Conservation (phyloP, 2,797 vertebrate species). For the Coregonus sp. region DNA sequence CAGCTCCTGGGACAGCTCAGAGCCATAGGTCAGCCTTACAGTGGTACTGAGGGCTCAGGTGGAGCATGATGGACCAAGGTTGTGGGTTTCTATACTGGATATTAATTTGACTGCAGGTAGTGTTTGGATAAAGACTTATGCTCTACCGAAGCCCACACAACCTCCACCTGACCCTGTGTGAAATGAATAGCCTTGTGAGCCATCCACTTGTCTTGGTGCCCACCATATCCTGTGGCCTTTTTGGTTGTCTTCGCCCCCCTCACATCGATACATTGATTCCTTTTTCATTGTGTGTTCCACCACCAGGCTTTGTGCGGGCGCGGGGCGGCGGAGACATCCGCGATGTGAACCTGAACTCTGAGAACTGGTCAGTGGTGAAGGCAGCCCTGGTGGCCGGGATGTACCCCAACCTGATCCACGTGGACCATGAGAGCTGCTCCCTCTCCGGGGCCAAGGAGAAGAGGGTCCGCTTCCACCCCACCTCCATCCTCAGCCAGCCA, state of each 20-base stretch:
- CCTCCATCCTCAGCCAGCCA: conserved; percentile 85
- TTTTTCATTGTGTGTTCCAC: not conserved
- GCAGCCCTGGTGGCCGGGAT: conserved; percentile 91
- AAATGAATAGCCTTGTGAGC: not conserved
- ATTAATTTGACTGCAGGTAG: not conserved
- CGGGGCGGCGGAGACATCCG: conserved; percentile 88
- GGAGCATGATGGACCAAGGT: not conserved
- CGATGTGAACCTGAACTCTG: conserved; percentile 91
- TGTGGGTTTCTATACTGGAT: not conserved
- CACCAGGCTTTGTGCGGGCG: conserved; percentile 88
- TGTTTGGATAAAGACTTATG: not conserved
- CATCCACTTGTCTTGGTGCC: not conserved
- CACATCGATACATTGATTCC: not conserved
- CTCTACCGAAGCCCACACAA: not conserved
- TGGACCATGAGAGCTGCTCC: conserved; percentile 76
- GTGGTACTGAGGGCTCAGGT: not conserved
- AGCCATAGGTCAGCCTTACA: conserved; percentile 83
- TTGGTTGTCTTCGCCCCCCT: no score
- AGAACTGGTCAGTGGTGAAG: conserved; percentile 97
- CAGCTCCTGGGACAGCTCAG: conserved; percentile 93
- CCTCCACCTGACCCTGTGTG: not conserved
- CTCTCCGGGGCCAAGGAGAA: conserved; percentile 83
- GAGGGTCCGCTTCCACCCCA: conserved; percentile 88
- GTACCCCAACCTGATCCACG: conserved; percentile 90
- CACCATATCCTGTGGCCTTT: not conserved